Evolutionary conservation across 2,113 vertebrate genomes (phyloP).

Genomic region (Gracilinanus agilis): DNA sequence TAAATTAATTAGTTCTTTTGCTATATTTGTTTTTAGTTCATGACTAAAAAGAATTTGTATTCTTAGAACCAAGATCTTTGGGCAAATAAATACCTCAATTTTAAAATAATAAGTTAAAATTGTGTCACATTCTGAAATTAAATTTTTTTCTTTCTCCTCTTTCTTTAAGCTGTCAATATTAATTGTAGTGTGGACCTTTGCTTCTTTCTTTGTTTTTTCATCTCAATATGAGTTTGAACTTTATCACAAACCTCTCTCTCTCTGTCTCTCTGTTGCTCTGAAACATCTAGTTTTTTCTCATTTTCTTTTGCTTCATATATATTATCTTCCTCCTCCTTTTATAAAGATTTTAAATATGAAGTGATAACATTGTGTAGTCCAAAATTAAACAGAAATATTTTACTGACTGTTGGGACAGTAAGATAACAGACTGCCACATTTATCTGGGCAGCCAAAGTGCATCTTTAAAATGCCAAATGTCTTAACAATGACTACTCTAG

Average conservation of each 20-base stretch:
- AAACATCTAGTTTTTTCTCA: not conserved
- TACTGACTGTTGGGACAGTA: not conserved
- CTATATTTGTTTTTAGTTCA: too few species aligned
- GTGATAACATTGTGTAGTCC: not conserved
- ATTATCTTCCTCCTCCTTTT: not conserved
- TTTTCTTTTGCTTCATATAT: not conserved
- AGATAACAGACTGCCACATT: not conserved
- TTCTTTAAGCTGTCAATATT: not conserved
- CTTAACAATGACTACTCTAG: not conserved
- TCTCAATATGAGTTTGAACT: not conserved
- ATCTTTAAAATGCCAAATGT: slow-evolving; percentile 48
- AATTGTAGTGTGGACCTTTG: not conserved
- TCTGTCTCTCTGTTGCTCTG: not conserved
- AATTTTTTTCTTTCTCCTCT: not conserved
- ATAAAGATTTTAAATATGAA: not conserved
- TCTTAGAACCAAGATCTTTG: not conserved
- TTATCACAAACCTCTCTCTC: not conserved
- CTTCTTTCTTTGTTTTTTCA: not conserved
- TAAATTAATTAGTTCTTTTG: not conserved
- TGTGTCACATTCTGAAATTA: not conserved
- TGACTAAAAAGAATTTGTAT: not conserved
- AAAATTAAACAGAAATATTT: not conserved
- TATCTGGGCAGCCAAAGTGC: not conserved
- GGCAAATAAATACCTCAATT: not conserved
- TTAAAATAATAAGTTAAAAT: not conserved